phyloP scores from a whole-genome alignment of 2,888 invertebrate genomes.

The Tenodera sinensis region DNA sequence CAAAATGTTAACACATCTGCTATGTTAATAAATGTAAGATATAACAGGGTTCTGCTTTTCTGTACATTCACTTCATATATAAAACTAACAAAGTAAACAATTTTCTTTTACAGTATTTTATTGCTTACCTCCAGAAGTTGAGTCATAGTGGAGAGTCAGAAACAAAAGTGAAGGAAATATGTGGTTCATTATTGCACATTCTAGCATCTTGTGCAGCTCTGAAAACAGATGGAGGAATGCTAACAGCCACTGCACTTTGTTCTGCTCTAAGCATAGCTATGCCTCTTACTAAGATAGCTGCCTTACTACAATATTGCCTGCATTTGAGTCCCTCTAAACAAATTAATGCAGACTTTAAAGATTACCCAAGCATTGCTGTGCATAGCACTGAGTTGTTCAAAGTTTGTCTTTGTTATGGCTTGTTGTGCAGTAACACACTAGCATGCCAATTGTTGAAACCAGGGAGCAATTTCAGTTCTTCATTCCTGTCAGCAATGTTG shows the following conservation, averaged over 20 bases:
- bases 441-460: background rate
- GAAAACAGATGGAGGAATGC: conserved; percentile 19
- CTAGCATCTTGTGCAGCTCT: background rate
- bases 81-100: background rate
- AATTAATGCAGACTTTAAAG: background rate
- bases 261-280: background rate
- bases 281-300: background rate
- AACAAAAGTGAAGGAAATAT: background rate
- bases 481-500: background rate
- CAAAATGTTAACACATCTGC: too few species aligned
- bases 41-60: too few species aligned
- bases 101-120: background rate
- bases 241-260: conserved; percentile 24
- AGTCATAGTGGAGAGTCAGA: background rate
- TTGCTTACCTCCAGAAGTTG: background rate
- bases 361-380: background rate
- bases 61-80: too few species aligned
- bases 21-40: too few species aligned
- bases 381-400: conserved; percentile 18
- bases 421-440: conserved; percentile 10
- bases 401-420: conserved; percentile 24
- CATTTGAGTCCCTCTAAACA: background rate
- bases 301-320: background rate
- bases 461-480: background rate
- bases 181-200: background rate